Evolutionary conservation across 2,888 invertebrate species (phyloP).

Genomic region (Nomada ferruginata): DNA sequence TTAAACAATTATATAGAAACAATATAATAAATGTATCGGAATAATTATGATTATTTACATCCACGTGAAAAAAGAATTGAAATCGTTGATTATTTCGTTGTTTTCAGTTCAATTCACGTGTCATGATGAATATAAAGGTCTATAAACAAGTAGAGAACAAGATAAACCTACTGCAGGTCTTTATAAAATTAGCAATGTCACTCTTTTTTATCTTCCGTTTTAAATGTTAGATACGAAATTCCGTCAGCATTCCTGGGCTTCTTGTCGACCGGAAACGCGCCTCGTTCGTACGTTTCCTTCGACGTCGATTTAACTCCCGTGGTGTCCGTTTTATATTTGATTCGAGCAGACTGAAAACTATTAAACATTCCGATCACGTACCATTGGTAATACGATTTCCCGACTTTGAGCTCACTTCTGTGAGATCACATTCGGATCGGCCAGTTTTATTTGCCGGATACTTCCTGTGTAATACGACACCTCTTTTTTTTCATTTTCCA

Average conservation of each 20-base stretch:
- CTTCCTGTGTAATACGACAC: conserved; percentile 44
- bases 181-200: neutral
- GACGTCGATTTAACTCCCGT: conserved; percentile 34
- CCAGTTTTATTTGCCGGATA: conserved; percentile 41
- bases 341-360: conserved; percentile 38
- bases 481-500: conserved; percentile 2
- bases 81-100: neutral
- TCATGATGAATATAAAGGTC: neutral
- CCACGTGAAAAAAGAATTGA: neutral
- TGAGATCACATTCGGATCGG: conserved; percentile 49
- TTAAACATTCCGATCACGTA: conserved; percentile 41
- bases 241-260: neutral
- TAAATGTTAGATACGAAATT: too few relatives aligned
- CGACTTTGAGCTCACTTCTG: conserved; percentile 38
- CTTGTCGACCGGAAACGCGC: neutral
- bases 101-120: too few relatives aligned
- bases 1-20: too few relatives aligned
- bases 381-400: conserved; percentile 54
- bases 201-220: neutral
- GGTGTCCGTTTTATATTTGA: conserved; percentile 6
- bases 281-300: conserved; percentile 6
- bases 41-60: neutral
- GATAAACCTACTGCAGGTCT: too few relatives aligned
- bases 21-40: too few relatives aligned
- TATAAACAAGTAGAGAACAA: too few relatives aligned